Base-by-base conservation (phyloP, 53 echinoderm and acorn worm species). In the Zoroaster sp. region DNA sequence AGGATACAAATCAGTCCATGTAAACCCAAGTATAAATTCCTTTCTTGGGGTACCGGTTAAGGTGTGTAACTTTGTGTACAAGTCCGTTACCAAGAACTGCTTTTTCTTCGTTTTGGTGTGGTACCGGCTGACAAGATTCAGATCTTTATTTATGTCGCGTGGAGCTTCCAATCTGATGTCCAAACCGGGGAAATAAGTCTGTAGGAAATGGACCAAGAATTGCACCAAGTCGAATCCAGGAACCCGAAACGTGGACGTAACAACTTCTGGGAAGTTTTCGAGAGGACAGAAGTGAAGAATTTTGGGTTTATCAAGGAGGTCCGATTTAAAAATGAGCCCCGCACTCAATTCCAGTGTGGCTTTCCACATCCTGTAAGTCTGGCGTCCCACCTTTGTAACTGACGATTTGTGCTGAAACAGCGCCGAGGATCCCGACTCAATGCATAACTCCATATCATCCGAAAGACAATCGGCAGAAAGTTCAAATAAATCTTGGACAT, bases 1-100 rank as follows among this genome's bases (percentile, higher is more conserved):
- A 0, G 97, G 97, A 25, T 97, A 97, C 13, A 97, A 89, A 44
- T 97, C 97, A 5, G 97, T 97, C 97, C 97, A 97, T 0, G 97
- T 95, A 1, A 95, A 67, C 11, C 92, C 97, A 3, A 97, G 80
- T n/a, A 97, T 88, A 43, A 90, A 96, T 40, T 93, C 88, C 35
- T 80, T 75, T 37, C n/a, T 71, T 11, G 88, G 83, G 10, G 87
- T 73, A 0, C 69, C 71, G 0, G 91, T 91, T 6, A 76, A 66
- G 66, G 43, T 21, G 78, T 96, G 96, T n/a, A 96, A 65, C 75
- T 89, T 92, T 2, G 75, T 40, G 73, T 94, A 89, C 20, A 97
- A 65, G 66, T 95, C 97, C 3, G 94, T 77, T 20, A 97, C 97
- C 1, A 97, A 80, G 31, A 89, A 90, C 35, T 97, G 97, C 59